Base-by-base conservation (phyloP, 2,888 invertebrate species). In the Cyaniris semiargus region DNA sequence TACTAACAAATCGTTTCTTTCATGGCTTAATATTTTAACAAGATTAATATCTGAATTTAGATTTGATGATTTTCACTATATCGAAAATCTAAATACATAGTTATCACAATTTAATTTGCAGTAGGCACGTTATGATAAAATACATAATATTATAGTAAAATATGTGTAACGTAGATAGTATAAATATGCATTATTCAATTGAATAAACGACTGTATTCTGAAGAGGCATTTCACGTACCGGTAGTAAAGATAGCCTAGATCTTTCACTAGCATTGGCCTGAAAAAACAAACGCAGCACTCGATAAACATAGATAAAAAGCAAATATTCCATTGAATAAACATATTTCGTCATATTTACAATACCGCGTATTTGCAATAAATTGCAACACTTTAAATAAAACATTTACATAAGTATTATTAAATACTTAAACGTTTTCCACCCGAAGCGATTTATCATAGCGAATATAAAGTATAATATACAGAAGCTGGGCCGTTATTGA, bases 311-410 rank as follows among this genome's bases (percentile, higher is more conserved):
- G 71, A 71, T 71, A 71, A 71, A 70, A 71, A 38, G 70, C 34
- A 38, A 38, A 71, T 38, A 38, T 15, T 66, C 15, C 66, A 66
- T 13, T 31, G 66, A 66, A 66, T 66, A 71, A 71, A 71, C 34
- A 38, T 18, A 70, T 71, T 71, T 71, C 71, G 6, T 8, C 71
- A 38, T 71, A 10, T 71, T 71, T 38, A 38, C 38, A 38, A 71
- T 38, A 38, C 18, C 1, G 27, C 27, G 66, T 66, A 66, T 31
- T 66, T 66, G 66, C 66, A 66, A 27, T 66, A 15, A 53, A 76
- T 76, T 70, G 56, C 70, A 70, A 48, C 53, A 70, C 34, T 76
- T 70, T 34, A 76, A 34, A 66, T 70, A 56, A n/a, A 75, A 70
- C 70, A 70, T 31, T 76, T 66, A 18, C 66, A 60, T 66, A 27